These are phyloP conservation scores for Melanotaenia duboulayi DNA, from an alignment of 2,113 vertebrate species.

Conservation along the genomic window DNA sequence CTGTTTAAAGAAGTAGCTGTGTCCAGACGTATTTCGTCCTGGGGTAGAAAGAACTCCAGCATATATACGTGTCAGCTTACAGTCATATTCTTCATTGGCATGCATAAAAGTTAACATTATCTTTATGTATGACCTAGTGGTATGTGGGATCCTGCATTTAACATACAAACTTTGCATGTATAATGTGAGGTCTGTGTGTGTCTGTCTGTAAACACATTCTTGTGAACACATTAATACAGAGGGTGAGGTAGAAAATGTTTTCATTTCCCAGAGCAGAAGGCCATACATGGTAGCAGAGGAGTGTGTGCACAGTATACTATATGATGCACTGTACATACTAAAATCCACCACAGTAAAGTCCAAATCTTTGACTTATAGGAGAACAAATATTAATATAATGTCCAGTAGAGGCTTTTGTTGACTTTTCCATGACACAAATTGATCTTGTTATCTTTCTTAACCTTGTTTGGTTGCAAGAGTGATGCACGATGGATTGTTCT, in stretches of 20 bases:
- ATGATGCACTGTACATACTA: neutral
- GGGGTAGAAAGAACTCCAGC: neutral
- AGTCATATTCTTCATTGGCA: neutral
- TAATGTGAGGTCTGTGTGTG: neutral
- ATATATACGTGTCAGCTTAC: neutral
- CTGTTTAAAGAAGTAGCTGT: slow-evolving; percentile 25
- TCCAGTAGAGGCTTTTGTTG: neutral
- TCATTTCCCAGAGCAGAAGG: slow-evolving; percentile 28
- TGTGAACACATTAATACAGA: slow-evolving; percentile 30
- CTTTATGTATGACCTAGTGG: neutral
- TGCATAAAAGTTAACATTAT: neutral
- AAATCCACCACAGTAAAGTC: neutral
- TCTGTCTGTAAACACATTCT: slow-evolving; percentile 40
- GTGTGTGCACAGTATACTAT: slow-evolving; percentile 6
- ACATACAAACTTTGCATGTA: neutral
- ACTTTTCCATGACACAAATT: neutral
- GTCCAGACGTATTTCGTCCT: neutral
- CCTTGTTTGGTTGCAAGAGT: neutral
- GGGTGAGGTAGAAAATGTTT: slow-evolving; percentile 45
- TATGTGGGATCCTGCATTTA: neutral
- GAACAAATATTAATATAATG: slow-evolving; percentile 1
- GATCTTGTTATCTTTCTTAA: neutral
- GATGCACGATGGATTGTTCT: neutral
- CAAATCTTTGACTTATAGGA: neutral
- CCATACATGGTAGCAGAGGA: slow-evolving; percentile 52